phyloP scores from a whole-genome alignment of 2,113 vertebrate genomes.

The Elephas maximus region DNA sequence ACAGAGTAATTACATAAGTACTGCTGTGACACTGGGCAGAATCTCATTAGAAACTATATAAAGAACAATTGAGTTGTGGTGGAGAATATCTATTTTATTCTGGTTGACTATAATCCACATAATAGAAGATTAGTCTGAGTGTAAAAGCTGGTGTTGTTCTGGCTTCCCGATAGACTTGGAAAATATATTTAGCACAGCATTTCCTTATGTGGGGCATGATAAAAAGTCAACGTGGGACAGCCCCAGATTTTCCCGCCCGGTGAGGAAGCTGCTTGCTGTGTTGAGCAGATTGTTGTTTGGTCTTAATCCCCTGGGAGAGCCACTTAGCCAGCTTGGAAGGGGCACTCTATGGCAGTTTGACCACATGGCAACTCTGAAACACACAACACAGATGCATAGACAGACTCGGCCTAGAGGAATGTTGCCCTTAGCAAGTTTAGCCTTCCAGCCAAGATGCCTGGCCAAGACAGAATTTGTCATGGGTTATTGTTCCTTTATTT shows the following conservation, averaged over 20 bases:
- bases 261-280: slow-evolving; percentile 51
- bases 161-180: slow-evolving; percentile 7
- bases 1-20: slow-evolving; percentile 77
- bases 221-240: slow-evolving; percentile 15
- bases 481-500: slow-evolving; percentile 22
- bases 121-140: slow-evolving; percentile 8
- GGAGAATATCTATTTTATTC: slow-evolving; percentile 71
- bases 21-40: slow-evolving; percentile 65
- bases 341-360: background rate
- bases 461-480: background rate
- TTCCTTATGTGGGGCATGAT: slow-evolving; percentile 62
- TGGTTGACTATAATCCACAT: slow-evolving; percentile 13
- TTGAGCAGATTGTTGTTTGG: slow-evolving; percentile 48
- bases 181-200: slow-evolving; percentile 35
- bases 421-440: background rate
- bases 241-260: slow-evolving; percentile 55
- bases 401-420: background rate
- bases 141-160: background rate
- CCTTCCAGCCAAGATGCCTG: background rate
- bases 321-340: background rate
- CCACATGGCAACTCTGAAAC: slow-evolving; percentile 9
- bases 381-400: background rate
- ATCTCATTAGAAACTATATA: slow-evolving; percentile 76
- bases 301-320: background rate
- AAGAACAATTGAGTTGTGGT: slow-evolving; percentile 68